phyloP scores from a whole-genome alignment of 2,113 vertebrate genomes.

The Nanger granti region DNA sequence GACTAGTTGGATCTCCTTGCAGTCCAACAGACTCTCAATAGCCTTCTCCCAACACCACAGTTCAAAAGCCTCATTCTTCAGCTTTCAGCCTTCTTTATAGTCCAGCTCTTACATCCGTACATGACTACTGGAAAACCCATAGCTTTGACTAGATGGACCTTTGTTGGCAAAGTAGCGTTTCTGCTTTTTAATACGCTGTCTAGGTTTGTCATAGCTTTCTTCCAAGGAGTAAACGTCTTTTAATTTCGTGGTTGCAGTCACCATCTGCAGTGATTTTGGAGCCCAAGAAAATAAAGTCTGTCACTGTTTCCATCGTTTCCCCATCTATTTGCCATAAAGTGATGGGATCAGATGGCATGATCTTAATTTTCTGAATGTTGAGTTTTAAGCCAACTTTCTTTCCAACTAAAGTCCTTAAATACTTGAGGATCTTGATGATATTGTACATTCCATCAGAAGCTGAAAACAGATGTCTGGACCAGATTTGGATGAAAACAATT shows the following conservation, averaged over 20 bases:
- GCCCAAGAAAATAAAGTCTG: not conserved
- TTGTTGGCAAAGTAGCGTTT: not conserved
- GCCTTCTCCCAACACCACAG: not conserved
- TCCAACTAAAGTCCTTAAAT: not conserved
- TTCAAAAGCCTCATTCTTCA: not conserved
- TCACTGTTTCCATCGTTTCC: not conserved
- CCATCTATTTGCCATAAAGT: not conserved
- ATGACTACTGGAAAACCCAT: not conserved
- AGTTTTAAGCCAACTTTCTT: not conserved
- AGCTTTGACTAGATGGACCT: not conserved
- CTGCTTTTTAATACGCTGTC: not conserved
- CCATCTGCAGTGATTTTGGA: not conserved
- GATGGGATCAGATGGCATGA: not conserved
- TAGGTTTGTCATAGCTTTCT: not conserved
- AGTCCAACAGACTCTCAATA: not conserved
- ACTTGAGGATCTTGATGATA: accelerated
- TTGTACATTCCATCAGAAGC: not conserved
- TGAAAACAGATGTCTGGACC: not conserved
- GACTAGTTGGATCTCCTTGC: not conserved
- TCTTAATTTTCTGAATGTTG: not conserved
- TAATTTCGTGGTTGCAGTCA: not conserved
- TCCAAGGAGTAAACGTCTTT: not conserved
- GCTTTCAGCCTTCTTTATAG: not conserved
- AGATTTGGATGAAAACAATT: not conserved
- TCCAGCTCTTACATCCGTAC: not conserved